Base-by-base conservation (phyloP, 1,140 invertebrate species). In the Potamilus streckersoni region DNA sequence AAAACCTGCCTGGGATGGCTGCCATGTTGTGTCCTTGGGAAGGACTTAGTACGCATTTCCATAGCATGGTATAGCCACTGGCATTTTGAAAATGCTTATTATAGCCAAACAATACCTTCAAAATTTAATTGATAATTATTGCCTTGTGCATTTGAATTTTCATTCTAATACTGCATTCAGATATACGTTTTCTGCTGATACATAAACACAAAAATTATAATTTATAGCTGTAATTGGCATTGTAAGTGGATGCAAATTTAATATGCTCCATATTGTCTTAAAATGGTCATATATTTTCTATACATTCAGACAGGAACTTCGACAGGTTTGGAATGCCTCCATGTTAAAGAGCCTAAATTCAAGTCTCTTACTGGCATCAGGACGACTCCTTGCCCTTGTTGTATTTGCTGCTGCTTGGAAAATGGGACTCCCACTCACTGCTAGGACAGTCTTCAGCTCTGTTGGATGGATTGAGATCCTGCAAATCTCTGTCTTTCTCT, bases 401-500 rank as follows among this genome's bases (percentile, higher is more conserved):
- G 20, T 74, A 2, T 74, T 74, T 74, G 59, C 57, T 16, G 8
- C 64, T 27, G 59, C 65, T 3, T 74, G 73, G 73, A 55, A 49
- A 27, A 20, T 63, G 27, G 73, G 59, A 31, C 15, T 69, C 62
- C 73, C 73, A 3, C 38, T 74, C 5, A 62, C 73, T 8, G 59
- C 58, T 1, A 27, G 19, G 65, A 31, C 56, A 31, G 60, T 74
- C 16, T 74, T 66, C 31, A 60, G 55, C 14, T 62, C 73, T n/a
- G 19, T 74, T 14, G 73, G 73, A 11, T 74, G 66, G 65, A 55
- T 74, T 31, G 16, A 61, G 19, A 59, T 56, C 62, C 38, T 74
- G 20, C 73, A 59, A 63, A 16, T 68, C 16, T 62, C 73, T 17
- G 67, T 74, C 12, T 74, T 74, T 60, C 66, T 74, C 14, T 74